Evolutionary conservation across 2,797 vertebrate genomes (phyloP).

Genomic region (Euphonia xanthogaster): DNA sequence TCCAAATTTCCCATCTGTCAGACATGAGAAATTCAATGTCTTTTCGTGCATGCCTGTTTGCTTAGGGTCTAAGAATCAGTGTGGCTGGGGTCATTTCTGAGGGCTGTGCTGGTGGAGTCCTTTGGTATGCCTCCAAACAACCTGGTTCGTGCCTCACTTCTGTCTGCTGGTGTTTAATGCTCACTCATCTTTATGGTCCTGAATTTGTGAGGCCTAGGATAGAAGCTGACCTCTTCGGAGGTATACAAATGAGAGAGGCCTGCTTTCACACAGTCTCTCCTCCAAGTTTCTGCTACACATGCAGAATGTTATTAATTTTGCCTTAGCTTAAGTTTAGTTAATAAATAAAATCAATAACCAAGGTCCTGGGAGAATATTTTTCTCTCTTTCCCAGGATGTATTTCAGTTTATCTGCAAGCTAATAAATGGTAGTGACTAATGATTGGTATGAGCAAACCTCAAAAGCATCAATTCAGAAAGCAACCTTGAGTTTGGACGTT

Average conservation of each 20-base stretch:
- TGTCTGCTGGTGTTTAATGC: conserved; percentile 18
- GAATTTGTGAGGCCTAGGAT: background rate
- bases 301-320: conserved; percentile 53
- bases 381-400: conserved; percentile 57
- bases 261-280: background rate
- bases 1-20: conserved; percentile 60
- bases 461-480: conserved; percentile 50
- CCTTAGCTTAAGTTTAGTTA: conserved; percentile 32
- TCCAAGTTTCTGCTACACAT: background rate
- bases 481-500: conserved; percentile 6
- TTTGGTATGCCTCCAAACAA: conserved; percentile 14
- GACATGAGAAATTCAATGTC: conserved; percentile 52
- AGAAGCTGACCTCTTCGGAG: conserved; percentile 6
- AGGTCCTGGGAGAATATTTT: conserved; percentile 54
- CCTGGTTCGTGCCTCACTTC: background rate
- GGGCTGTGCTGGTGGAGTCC: background rate
- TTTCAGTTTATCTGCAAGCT: conserved; percentile 54
- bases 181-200: background rate
- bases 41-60: conserved; percentile 22
- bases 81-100: conserved; percentile 35
- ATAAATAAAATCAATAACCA: conserved; percentile 53
- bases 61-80: conserved; percentile 21
- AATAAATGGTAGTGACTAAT: conserved; percentile 63
- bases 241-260: background rate
- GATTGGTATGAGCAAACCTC: conserved; percentile 51